Base-by-base conservation (phyloP, 2,797 vertebrate species). In the Pelochelys cantorii region DNA sequence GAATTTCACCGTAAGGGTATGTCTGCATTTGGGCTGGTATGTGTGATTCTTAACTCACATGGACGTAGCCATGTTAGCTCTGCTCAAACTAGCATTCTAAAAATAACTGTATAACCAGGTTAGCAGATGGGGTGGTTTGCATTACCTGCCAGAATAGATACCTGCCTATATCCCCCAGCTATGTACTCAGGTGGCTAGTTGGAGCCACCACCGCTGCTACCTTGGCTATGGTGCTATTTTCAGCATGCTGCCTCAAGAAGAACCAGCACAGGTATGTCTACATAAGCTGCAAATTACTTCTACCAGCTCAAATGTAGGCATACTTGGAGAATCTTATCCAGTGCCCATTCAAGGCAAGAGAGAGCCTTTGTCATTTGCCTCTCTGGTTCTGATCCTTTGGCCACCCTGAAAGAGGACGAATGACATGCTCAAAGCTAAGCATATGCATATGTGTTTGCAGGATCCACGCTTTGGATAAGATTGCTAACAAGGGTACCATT, bases 401-500 rank as follows among this genome's bases (percentile, higher is more conserved):
- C 31, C 90, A 92, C 89, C 14, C 23, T 82, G 78, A 7, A 91
- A 52, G 7, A 57, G 3, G 23, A 56, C 83, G 78, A 74, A 54
- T 81, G 22, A 17, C 4, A 5, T 55, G 55, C 25, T 87, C 60
- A 57, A 55, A 77, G 74, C 78, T 7, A 89, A 86, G 1, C 53
- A 48, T 4, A 62, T 9, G 34, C 42, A 42, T 27, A 27, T 20
- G 81, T 90, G 54, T 89, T 89, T 62, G 81, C 59, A 84, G 53
- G 55, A 74, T 14, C 75, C 11, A 1, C 20, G 29, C 14, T 77
- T 85, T 0, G 78, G 0, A 1, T 77, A 57, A 87, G 1, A 1
- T 85, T 89, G 34, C 7, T 59, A 86, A 2, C 20, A 9, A 48
- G 27, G 7, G 1, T 90, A 71, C 27, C 29, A 88, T 31, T 18